Percentiles rank a stretch among this genome's conserved stretches.
Conservation (phyloP, 1,140 invertebrate genomes). For the Pissodes strobi region DNA sequence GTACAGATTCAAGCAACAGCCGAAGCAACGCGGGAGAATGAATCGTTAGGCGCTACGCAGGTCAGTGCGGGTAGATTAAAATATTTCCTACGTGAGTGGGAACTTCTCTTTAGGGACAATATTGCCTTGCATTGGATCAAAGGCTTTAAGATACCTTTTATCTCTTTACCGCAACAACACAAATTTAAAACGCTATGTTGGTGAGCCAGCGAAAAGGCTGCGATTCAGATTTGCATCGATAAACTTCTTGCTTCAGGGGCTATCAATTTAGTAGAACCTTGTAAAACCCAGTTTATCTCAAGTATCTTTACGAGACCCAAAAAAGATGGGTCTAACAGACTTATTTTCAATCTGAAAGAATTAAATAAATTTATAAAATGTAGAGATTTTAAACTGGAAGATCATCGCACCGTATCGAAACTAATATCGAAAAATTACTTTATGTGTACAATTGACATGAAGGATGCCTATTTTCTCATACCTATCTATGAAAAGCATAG, state of each 20-base stretch:
- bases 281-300: background rate
- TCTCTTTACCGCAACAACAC: background rate
- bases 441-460: background rate
- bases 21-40: background rate
- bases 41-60: background rate
- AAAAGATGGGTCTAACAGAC: slow-evolving; percentile 22
- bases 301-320: background rate
- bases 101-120: background rate
- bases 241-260: too few species aligned
- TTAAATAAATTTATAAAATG: slow-evolving; percentile 46
- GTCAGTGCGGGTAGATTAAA: background rate
- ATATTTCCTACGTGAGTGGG: background rate
- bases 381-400: too few species aligned
- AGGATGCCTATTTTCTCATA: background rate
- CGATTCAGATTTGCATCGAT: background rate
- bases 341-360: slow-evolving; percentile 46
- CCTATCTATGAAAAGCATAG: background rate
- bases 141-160: background rate
- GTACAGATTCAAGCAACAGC: background rate
- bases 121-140: background rate
- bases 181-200: background rate
- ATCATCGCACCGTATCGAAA: slow-evolving; percentile 8
- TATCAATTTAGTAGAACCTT: too few species aligned
- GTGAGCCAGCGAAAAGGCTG: background rate
- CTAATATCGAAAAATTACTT: slow-evolving; percentile 4